Evolutionary conservation across 2,888 invertebrate species (phyloP).

Genomic region (Mythimna loreyi): DNA sequence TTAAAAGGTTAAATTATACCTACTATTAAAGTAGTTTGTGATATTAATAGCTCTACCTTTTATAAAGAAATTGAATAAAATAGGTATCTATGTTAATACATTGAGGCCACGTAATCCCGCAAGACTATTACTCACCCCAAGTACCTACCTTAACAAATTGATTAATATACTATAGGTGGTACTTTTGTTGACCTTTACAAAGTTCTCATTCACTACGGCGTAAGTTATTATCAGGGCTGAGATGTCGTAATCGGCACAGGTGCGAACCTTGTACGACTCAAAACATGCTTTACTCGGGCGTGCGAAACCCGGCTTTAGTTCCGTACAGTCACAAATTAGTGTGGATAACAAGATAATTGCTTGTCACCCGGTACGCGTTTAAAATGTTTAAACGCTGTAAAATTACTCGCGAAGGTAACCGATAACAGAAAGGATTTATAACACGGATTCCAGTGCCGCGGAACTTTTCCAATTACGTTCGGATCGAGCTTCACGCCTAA

Average conservation of each 20-base stretch:
- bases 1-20: not conserved
- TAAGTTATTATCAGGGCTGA: slow-evolving; percentile 56
- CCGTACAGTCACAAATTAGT: slow-evolving; percentile 38
- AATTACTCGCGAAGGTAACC: slow-evolving; percentile 20
- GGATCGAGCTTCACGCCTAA: slow-evolving; percentile 4
- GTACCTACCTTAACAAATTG: slow-evolving; percentile 20
- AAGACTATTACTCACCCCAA: slow-evolving; percentile 26
- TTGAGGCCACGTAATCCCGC: slow-evolving; percentile 25
- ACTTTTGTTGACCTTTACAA: slow-evolving; percentile 50
- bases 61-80: slow-evolving; percentile 7
- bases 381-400: slow-evolving; percentile 40
- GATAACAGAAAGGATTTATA: slow-evolving; percentile 40
- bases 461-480: slow-evolving; percentile 14
- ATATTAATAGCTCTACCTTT: not conserved
- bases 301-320: slow-evolving; percentile 41
- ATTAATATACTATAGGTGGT: slow-evolving; percentile 26
- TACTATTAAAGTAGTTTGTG: not conserved
- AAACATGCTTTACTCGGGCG: slow-evolving; percentile 53
- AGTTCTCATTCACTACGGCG: slow-evolving; percentile 31
- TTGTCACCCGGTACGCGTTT: slow-evolving; percentile 36
- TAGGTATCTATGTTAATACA: not conserved
- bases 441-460: slow-evolving; percentile 1
- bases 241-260: slow-evolving; percentile 58
- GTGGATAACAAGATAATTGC: slow-evolving; percentile 51
- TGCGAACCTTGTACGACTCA: slow-evolving; percentile 52